A percentile compares a stretch with the other conserved stretches of the same genome.
phyloP scores from a whole-genome alignment of 2,113 vertebrate species.

The Triplophysa dalaica region DNA sequence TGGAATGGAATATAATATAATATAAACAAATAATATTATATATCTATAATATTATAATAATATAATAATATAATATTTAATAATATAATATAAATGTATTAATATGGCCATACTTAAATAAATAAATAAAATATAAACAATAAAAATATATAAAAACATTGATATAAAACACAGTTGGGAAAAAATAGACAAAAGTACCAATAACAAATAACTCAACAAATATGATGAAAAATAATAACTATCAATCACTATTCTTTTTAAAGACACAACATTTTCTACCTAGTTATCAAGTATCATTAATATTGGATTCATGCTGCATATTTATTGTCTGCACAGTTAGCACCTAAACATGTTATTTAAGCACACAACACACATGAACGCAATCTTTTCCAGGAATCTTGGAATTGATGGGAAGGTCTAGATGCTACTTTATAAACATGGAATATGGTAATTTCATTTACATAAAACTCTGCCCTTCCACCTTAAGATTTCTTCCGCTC shows the following conservation, averaged over 20 bases:
- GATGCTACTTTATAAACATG: slow-evolving; percentile 57
- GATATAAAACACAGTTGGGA: background rate
- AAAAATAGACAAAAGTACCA: no score
- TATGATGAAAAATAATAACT: no score
- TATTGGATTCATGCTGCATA: slow-evolving; percentile 1
- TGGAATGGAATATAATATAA: no score
- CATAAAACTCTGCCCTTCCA: slow-evolving; percentile 38
- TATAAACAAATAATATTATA: background rate
- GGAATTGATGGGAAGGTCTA: slow-evolving; percentile 37
- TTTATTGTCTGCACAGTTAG: slow-evolving; percentile 12
- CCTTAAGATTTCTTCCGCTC: slow-evolving; percentile 31
- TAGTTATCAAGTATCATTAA: slow-evolving; percentile 17
- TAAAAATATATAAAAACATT: background rate
- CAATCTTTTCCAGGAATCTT: slow-evolving; percentile 32
- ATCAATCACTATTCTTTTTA: background rate
- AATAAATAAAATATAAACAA: no score
- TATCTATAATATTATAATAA: no score
- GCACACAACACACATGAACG: slow-evolving; percentile 39
- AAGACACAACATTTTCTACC: background rate
- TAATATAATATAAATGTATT: no score
- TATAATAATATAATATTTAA: background rate
- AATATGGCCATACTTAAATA: no score
- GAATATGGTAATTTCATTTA: slow-evolving; percentile 52
- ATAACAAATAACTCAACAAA: no score
- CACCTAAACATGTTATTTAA: slow-evolving; percentile 34